Conservation (phyloP, 2,797 vertebrate species). For the Amniataba percoides region DNA sequence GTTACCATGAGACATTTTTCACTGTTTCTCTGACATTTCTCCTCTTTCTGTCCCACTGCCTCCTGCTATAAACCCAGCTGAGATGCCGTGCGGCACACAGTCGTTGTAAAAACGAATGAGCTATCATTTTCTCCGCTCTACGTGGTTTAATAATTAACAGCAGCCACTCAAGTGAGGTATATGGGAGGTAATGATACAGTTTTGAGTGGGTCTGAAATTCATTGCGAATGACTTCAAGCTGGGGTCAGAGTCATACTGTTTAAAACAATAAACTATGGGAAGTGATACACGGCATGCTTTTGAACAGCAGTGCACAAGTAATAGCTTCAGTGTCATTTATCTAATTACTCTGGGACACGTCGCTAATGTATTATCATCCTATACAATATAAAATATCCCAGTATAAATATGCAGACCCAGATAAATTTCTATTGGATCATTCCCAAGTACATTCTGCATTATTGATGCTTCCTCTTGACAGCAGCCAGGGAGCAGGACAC, state of each 20-base stretch:
- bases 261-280: constrained; percentile 26
- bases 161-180: constrained; percentile 76
- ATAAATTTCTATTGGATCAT: constrained; percentile 51
- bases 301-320: constrained; percentile 40
- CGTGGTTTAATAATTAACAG: constrained; percentile 82
- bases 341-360: constrained; percentile 56
- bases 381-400: constrained; percentile 47
- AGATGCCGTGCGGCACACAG: constrained; percentile 65
- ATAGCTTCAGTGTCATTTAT: constrained; percentile 46
- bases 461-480: constrained; percentile 68
- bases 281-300: constrained; percentile 37
- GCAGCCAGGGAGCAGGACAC: constrained; percentile 44
- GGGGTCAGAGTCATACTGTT: constrained; percentile 51
- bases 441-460: constrained; percentile 47
- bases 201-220: constrained; percentile 60
- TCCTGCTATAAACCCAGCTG: constrained; percentile 67
- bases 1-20: constrained; percentile 65
- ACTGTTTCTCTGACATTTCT: constrained; percentile 64
- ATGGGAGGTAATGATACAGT: constrained; percentile 69
- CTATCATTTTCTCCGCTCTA: constrained; percentile 76
- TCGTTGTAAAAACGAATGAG: constrained; percentile 81
- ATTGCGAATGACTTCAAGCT: constrained; percentile 47
- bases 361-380: constrained; percentile 50
- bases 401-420: constrained; percentile 46
- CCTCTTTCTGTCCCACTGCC: constrained; percentile 65